Conservation (phyloP, 2,113 vertebrate genomes). For the Eonycteris spelaea region DNA sequence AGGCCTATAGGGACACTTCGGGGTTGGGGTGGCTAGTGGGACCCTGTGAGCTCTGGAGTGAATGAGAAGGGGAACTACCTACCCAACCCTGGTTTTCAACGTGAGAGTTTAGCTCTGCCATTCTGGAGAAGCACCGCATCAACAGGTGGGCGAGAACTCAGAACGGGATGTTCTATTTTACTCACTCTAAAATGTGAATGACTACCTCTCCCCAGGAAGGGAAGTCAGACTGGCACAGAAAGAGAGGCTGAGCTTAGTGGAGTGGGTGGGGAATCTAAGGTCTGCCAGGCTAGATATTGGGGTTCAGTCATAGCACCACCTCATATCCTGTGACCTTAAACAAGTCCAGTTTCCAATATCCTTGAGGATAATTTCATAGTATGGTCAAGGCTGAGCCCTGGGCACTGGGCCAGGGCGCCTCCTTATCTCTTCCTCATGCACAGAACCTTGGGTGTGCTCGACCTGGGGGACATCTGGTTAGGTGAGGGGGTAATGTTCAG, state of each 20-base stretch:
- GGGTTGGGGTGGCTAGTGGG: not conserved
- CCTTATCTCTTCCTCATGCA: not conserved
- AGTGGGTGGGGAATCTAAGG: not conserved
- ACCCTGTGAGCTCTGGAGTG: not conserved
- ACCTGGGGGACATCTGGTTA: not conserved
- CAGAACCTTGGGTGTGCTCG: not conserved
- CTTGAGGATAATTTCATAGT: not conserved
- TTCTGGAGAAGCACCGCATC: not conserved
- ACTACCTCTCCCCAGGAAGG: not conserved
- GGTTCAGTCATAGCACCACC: not conserved
- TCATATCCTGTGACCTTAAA: not conserved
- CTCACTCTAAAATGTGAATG: not conserved
- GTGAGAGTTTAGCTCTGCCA: not conserved
- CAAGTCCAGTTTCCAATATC: not conserved
- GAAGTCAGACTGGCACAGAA: not conserved
- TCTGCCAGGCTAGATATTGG: not conserved
- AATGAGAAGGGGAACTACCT: not conserved
- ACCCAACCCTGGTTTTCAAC: not conserved
- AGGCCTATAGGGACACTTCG: not conserved
- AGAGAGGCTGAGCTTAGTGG: not conserved
- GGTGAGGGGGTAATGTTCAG: not conserved
- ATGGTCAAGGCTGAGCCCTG: not conserved
- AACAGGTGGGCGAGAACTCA: not conserved
- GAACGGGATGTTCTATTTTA: not conserved
- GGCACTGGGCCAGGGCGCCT: not conserved